Percentiles rank a stretch among this genome's conserved stretches.
These are phyloP conservation scores for Ceratosolen fusciceps DNA, from an alignment of 1,140 invertebrate genomes.

Conservation along the genomic window DNA sequence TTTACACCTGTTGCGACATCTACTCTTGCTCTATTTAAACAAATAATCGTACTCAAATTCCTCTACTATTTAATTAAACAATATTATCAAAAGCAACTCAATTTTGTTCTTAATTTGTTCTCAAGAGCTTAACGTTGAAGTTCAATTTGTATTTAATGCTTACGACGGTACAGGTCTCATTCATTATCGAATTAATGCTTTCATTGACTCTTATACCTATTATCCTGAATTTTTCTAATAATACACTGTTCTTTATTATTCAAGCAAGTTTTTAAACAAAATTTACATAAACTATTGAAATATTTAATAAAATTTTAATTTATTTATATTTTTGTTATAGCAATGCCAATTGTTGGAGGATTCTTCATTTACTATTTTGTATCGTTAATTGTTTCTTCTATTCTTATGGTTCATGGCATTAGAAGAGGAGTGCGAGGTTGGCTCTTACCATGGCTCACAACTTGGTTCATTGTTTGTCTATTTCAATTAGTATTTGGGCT, in stretches of 20 bases:
- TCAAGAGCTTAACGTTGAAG: too few species aligned
- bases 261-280: neutral
- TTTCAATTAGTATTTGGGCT: conserved; percentile 87
- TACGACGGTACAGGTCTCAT: too few species aligned
- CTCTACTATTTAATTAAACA: too few species aligned
- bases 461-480: conserved; percentile 78
- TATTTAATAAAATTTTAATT: neutral
- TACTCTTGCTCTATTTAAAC: too few species aligned
- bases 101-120: too few species aligned
- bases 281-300: neutral
- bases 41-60: too few species aligned
- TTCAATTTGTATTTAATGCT: too few species aligned
- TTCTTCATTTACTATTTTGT: conserved; percentile 83
- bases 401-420: conserved; percentile 75
- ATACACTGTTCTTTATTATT: neutral
- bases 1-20: too few species aligned
- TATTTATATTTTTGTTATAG: conserved; percentile 71
- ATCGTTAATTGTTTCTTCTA: conserved; percentile 76
- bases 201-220: too few species aligned
- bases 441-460: conserved; percentile 85
- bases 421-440: conserved; percentile 80
- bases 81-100: too few species aligned
- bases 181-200: too few species aligned
- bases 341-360: conserved; percentile 80
- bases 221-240: too few species aligned